A percentile compares a stretch with the other conserved stretches of the same genome.
Evolutionary conservation across 2,888 invertebrate genomes (phyloP).

Genomic region (Rotaria socialis): DNA sequence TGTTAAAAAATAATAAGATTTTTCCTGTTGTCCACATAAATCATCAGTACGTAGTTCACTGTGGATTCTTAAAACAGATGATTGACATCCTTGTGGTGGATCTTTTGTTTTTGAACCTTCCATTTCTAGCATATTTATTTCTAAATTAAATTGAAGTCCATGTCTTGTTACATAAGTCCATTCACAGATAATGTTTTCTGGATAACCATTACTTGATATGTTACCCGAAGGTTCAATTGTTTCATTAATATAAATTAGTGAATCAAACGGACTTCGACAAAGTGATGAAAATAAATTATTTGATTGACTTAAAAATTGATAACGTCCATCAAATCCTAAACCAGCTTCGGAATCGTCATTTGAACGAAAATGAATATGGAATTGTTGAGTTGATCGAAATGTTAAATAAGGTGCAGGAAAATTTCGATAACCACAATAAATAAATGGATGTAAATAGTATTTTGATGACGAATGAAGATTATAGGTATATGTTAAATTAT

Average conservation of each 20-base stretch:
- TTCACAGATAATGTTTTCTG: slow-evolving; percentile 16
- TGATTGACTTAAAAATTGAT: slow-evolving; percentile 18
- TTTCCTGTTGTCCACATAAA: background rate
- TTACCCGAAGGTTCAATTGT: background rate
- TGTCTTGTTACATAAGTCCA: background rate
- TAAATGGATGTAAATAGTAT: background rate
- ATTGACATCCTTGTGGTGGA: slow-evolving; percentile 27
- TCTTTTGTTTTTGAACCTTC: slow-evolving; percentile 33
- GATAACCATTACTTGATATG: slow-evolving; percentile 17
- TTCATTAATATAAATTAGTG: background rate
- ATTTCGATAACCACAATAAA: slow-evolving; percentile 33
- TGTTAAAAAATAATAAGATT: background rate
- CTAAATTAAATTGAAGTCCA: background rate
- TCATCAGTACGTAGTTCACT: background rate
- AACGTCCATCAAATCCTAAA: slow-evolving; percentile 34
- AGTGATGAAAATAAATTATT: background rate
- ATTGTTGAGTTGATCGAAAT: background rate
- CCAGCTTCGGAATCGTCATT: background rate
- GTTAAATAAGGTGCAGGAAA: slow-evolving; percentile 24
- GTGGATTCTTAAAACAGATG: background rate
- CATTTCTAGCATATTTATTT: background rate
- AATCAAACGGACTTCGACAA: background rate
- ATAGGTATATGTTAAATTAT: slow-evolving; percentile 24
- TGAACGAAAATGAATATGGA: background rate
- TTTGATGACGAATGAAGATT: background rate